Base-by-base conservation (phyloP, 1,140 invertebrate species). In the Drepana arcuata region DNA sequence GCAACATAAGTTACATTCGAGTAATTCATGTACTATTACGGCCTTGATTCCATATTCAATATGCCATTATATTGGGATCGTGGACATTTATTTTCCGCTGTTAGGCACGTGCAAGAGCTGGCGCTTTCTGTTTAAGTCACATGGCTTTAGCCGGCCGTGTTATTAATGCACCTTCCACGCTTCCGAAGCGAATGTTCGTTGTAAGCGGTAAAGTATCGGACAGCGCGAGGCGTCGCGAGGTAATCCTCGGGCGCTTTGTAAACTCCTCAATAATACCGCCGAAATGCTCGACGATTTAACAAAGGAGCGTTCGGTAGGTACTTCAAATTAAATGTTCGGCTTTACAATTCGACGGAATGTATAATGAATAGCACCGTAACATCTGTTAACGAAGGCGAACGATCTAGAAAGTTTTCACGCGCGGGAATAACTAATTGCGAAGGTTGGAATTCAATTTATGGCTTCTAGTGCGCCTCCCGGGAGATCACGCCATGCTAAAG, bases 301-400 rank as follows among this genome's bases (percentile, higher is more conserved):
- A 79, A 75, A 78, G 71, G 65, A 68, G 55, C 66, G 30, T 70
- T 70, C 45, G 65, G 67, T 72, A 72, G 72, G 69, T 74, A 75
- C 74, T 79, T 79, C 70, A 79, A 79, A 79, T 82, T 82, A 82
- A 82, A 82, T 68, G 78, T 78, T 79, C 71, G 66, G 68, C 71
- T 79, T 82, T 71, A 79, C 71, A 79, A 75, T 81, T 82, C 73
- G 69, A 82, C 66, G 75, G 78, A 82, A 82, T 82, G 78, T 80
- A 80, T 82, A 82, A 82, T 82, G 74, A 82, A 82, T 80, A 74
- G 74, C 72, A 60, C 69, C 74, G 78, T 78, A 82, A 82, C 78
- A 82, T 82, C 78, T 82, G 78, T 82, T 80, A 82, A 82, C 78
- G 75, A 82, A 82, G 71, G 78, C 78, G 78, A 80, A 78, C 72